Conservation (phyloP, 2,888 invertebrate genomes). For the Agrotis clavis region DNA sequence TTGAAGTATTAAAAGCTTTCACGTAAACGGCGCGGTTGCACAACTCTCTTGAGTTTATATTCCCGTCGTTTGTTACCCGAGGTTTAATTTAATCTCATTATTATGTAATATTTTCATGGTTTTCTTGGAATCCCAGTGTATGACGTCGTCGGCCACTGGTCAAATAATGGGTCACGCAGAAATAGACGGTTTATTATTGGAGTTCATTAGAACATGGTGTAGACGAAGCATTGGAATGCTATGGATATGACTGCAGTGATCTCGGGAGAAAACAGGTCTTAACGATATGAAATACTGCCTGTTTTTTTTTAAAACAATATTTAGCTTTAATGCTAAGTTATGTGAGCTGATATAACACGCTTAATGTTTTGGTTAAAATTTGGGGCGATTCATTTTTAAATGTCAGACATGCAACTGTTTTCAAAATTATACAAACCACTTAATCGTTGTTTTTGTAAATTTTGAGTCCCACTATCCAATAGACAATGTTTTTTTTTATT, state of each 20-base stretch:
- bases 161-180: slow-evolving; percentile 85
- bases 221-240: slow-evolving; percentile 69
- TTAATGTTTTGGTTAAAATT: slow-evolving; percentile 43
- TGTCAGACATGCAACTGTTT: slow-evolving; percentile 52
- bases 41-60: slow-evolving; percentile 74
- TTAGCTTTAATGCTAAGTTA: slow-evolving; percentile 17
- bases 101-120: slow-evolving; percentile 85
- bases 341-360: slow-evolving; percentile 52
- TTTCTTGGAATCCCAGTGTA: slow-evolving; percentile 79
- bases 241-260: slow-evolving; percentile 66
- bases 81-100: slow-evolving; percentile 73
- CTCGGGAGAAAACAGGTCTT: slow-evolving; percentile 3
- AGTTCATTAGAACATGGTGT: slow-evolving; percentile 83
- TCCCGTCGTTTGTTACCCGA: slow-evolving; percentile 65
- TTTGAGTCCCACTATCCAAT: slow-evolving; percentile 49
- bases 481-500: slow-evolving; percentile 62
- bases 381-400: slow-evolving; percentile 57
- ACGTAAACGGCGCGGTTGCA: slow-evolving; percentile 76
- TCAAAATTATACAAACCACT: slow-evolving; percentile 38
- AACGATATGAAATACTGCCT: background rate
- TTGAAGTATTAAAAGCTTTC: slow-evolving; percentile 81
- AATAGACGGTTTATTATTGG: slow-evolving; percentile 84
- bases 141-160: slow-evolving; percentile 76
- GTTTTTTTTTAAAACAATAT: slow-evolving; percentile 37
- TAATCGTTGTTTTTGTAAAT: slow-evolving; percentile 59